Evolutionary conservation across 2,888 invertebrate species (phyloP), one percentile per base, ranked within the genome.

Genomic region (Hedya salicella): DNA sequence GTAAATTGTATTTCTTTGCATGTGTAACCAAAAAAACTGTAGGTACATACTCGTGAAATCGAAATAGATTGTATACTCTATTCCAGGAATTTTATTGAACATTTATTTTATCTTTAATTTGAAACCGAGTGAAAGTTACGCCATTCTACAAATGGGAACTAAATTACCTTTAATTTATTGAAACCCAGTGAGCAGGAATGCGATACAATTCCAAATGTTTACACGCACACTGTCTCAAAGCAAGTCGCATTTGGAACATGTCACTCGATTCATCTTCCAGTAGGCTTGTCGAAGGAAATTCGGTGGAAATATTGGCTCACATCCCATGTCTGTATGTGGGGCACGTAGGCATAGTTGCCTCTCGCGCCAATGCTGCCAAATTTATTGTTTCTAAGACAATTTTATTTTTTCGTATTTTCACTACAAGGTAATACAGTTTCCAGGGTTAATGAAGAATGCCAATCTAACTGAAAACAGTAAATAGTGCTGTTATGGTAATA

Each of bases 271-370:
- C 80, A 80, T 83, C 82, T 83, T 77, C 78, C 78, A 73, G 71
- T 71, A 73, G 77, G 77, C 78, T 81, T 78, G 78, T 75, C 73
- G 78, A 69, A 77, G 76, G 75, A 78, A 78, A 78, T 80, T 81
- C 76, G 74, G 67, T 75, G 75, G 79, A 81, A 81, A 83, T 80
- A 84, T 83, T 81, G 78, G 74, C 75, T 72, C 75, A 71, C 77
- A 75, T 78, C 78, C 78, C 79, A 79, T 78, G 73, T 78, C 74
- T 74, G 73, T 75, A 76, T 78, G 73, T 72, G 70, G 61, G 68
- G 68, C 70, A 69, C 70, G 72, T 68, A 66, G 71, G 75, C 75
- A 71, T 73, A 72, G 74, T 73, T 76, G 71, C 72, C 71, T 60
- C 52, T 68, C 21, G 49, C 42, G 32, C 36, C 52, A 65, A 70